Percentiles rank a stretch among this genome's conserved stretches.
Evolutionary conservation across 1,140 invertebrate genomes (phyloP).

Genomic region (Rhagoletis pomonella): DNA sequence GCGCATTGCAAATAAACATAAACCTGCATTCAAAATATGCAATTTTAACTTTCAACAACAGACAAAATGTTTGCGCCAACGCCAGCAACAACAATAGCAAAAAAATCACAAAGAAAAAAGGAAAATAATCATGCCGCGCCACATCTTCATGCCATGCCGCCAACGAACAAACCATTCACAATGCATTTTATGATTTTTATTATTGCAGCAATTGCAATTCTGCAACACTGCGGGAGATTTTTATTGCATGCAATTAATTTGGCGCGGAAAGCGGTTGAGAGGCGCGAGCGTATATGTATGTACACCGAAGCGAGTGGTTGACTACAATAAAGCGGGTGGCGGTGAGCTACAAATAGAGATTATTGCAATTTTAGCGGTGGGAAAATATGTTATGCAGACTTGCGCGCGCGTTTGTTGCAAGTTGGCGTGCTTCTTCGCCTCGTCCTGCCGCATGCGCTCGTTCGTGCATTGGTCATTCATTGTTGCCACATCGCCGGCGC

Average conservation of each 20-base stretch:
- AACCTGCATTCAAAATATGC: conserved; percentile 35
- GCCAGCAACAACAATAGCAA: not conserved
- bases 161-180: not conserved
- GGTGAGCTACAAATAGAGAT: conserved; percentile 4
- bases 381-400: not conserved
- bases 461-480: not conserved
- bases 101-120: no score
- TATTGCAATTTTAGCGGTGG: conserved; percentile 33
- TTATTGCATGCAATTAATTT: conserved; percentile 56
- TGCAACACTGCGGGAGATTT: conserved; percentile 50
- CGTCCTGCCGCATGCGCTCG: not conserved
- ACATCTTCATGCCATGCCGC: conserved; percentile 34
- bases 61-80: conserved; percentile 30
- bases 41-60: conserved; percentile 50
- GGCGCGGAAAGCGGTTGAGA: not conserved
- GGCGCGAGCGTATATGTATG: not conserved
- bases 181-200: conserved; percentile 49
- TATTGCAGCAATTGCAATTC: conserved; percentile 47
- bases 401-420: conserved; percentile 34
- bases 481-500: conserved; percentile 14
- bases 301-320: not conserved
- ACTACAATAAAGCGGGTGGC: not conserved
- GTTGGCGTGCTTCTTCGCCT: not conserved
- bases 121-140: not conserved
- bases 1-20: not conserved